A percentile compares a stretch with the other conserved stretches of the same genome.
Conservation (phyloP, 2,797 vertebrate species). For the Merluccius polli region DNA sequence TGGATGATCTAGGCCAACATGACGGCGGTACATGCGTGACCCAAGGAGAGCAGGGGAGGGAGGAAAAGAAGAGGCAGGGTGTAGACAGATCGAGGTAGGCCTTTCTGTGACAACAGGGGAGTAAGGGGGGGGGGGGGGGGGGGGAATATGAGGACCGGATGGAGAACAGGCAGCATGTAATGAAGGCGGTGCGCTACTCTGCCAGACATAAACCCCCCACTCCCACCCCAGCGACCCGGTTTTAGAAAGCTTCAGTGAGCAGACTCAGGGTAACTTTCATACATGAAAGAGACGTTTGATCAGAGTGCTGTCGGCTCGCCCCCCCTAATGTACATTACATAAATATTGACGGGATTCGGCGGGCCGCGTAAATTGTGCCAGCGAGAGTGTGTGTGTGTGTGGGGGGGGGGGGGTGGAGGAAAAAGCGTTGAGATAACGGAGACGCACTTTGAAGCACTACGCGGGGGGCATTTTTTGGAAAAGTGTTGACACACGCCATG, state of each 20-base stretch:
- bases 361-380: conserved; percentile 41
- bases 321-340: conserved; percentile 55
- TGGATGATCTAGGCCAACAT: neutral
- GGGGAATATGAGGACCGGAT: no score
- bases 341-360: conserved; percentile 62
- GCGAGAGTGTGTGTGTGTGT: conserved; percentile 29
- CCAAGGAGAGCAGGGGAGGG: neutral
- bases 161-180: conserved; percentile 12
- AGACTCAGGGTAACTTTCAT: conserved; percentile 55
- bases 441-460: conserved; percentile 22
- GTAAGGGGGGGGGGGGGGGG: no score
- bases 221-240: conserved; percentile 20
- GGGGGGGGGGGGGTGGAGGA: conserved; percentile 12
- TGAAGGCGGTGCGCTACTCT: conserved; percentile 20
- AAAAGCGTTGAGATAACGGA: neutral
- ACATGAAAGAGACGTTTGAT: conserved; percentile 68
- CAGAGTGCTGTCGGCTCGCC: conserved; percentile 32
- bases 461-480: conserved; percentile 47
- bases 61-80: no score
- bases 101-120: neutral
- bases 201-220: conserved; percentile 32
- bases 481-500: conserved; percentile 53
- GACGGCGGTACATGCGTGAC: neutral
- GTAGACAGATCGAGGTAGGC: neutral
- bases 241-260: conserved; percentile 41